These are phyloP conservation scores for Falco peregrinus DNA, from an alignment of 2,797 vertebrate species.

Conservation along the genomic window DNA sequence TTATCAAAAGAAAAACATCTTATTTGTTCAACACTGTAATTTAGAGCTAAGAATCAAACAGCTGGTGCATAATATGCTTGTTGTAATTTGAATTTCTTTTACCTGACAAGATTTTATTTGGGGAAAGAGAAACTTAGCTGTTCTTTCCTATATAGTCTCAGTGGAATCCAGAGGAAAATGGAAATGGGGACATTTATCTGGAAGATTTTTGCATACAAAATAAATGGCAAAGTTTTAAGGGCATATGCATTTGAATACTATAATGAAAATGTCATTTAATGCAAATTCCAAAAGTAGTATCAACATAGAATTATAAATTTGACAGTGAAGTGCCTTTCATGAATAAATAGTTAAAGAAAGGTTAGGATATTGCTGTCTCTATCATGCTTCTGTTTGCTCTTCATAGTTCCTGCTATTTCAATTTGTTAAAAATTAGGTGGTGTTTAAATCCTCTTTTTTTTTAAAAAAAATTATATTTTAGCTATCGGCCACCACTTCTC, in stretches of 20 bases:
- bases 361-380: constrained; percentile 38
- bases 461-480: background rate
- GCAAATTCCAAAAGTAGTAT: constrained; percentile 65
- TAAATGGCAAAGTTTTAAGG: constrained; percentile 69
- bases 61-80: background rate
- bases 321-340: constrained; percentile 50
- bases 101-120: background rate
- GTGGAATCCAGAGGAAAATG: constrained; percentile 52
- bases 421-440: background rate
- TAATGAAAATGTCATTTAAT: constrained; percentile 76
- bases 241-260: constrained; percentile 66
- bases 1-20: background rate
- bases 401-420: constrained; percentile 4
- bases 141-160: constrained; percentile 16
- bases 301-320: constrained; percentile 67
- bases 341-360: constrained; percentile 67
- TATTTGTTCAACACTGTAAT: background rate
- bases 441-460: background rate
- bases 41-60: background rate
- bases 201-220: constrained; percentile 64
- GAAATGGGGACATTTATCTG: constrained; percentile 65
- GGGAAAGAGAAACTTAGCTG: background rate
- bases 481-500: background rate
- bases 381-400: background rate
- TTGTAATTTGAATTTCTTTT: background rate